Base-by-base conservation (phyloP, 2,888 invertebrate genomes). In the Aromia moschata region DNA sequence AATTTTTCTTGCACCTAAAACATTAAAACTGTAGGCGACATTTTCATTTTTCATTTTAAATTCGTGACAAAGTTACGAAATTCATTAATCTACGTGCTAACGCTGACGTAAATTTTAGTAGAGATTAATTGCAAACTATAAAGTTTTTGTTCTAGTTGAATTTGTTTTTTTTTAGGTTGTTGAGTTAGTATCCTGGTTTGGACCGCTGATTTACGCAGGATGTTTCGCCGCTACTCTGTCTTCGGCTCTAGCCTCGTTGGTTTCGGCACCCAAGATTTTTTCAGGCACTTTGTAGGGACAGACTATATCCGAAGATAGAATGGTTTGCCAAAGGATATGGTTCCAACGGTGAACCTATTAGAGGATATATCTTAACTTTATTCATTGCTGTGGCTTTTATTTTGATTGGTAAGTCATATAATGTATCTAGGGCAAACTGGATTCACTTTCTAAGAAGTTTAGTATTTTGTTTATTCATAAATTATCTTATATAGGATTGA, bases 181-280 rank as follows among this genome's bases (percentile, higher is more conserved):
- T 70, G 90, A 93, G 60, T 77, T 94, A 58, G 91, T 93, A 10
- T 90, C 93, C 0, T 89, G 85, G 4, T 93, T 93, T 75, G 95
- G 96, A 0, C 97, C 97, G 0, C 83, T 98, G 47, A 96, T 98
- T 70, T 94, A 95, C 79, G 96, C 96, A 18, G 98, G 98, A 0
- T 97, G 98, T 75, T 97, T 98, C 81, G 97, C 98, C 0, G 98
- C 98, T 0, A 96, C 98, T 0, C 82, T 99, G 11, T 97, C 97
- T 0, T 98, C 98, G 0, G 98, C 98, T 0, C 83, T 98, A 49
- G 98, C 98, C 0, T 95, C 96, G 64, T 84, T 99, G 47, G 97
- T 98, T 0, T 95, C 96, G 0, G 98, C 98, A 0, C 98, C 98
- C 0, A 94, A 94, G 85, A 92, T 93, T n/a, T 0, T 93, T 94